Conservation (phyloP, 92 coral and sea anemone genomes). For the Pocillopora grandis region DNA sequence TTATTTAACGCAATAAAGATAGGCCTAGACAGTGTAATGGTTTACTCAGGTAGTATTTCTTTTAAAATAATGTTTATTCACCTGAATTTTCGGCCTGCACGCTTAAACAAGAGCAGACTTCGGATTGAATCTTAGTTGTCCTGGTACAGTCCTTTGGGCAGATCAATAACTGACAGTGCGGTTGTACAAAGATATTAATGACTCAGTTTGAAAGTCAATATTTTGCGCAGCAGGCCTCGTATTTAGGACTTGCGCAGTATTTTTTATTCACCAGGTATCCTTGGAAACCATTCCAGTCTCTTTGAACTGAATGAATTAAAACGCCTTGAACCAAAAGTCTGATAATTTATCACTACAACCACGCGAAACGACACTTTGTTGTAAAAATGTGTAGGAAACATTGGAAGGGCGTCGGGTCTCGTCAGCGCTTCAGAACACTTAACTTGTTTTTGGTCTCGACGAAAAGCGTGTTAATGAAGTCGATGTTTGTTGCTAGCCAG, state of each 20-base stretch:
- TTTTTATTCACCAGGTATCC: background rate
- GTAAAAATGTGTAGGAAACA: background rate
- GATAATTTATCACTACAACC: too few relatives aligned
- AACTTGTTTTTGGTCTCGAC: background rate
- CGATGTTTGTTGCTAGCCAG: conserved; percentile 1
- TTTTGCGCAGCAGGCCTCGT: background rate
- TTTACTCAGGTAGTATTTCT: background rate
- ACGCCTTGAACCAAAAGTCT: background rate
- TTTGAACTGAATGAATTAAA: background rate
- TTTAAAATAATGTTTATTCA: background rate
- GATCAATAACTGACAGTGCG: background rate
- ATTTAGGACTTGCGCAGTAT: background rate
- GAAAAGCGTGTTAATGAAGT: background rate
- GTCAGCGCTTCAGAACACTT: background rate
- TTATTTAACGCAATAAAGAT: background rate
- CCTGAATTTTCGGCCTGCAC: background rate
- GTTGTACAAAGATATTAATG: background rate
- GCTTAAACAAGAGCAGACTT: too few relatives aligned
- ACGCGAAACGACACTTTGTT: background rate
- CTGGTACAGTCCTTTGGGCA: background rate
- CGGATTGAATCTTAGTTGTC: background rate
- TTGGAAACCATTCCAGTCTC: background rate
- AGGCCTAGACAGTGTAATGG: background rate
- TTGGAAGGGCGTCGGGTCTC: background rate
- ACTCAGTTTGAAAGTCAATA: background rate